These are phyloP conservation scores for Zaprionus davidi DNA, from an alignment of 1,140 invertebrate species.

Conservation along the genomic window DNA sequence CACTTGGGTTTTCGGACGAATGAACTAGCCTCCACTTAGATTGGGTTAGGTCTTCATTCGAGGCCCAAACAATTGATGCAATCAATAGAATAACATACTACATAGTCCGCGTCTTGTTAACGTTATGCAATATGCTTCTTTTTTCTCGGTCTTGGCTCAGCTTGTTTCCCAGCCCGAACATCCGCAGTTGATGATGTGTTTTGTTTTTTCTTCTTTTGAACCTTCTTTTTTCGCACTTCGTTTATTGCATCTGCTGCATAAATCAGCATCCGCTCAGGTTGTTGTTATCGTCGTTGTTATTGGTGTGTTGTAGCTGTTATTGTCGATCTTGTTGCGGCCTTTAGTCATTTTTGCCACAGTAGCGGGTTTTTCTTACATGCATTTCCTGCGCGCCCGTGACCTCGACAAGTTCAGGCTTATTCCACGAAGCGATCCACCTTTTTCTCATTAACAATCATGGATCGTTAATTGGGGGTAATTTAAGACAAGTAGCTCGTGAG, in stretches of 20 bases:
- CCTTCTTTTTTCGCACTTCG: conserved; percentile 46
- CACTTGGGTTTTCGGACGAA: background rate
- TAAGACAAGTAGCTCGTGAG: conserved; percentile 24
- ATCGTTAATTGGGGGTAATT: conserved; percentile 42
- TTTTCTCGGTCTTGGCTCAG: conserved; percentile 17
- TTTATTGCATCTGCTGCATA: conserved; percentile 63
- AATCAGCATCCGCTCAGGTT: conserved; percentile 63
- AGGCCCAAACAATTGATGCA: conserved; percentile 34
- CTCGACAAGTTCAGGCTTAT: conserved; percentile 63
- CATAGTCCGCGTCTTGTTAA: conserved; percentile 29
- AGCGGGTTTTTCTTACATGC: conserved; percentile 59
- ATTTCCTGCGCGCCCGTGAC: conserved; percentile 67
- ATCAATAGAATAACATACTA: conserved; percentile 30
- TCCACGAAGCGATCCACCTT: conserved; percentile 27
- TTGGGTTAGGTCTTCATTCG: background rate
- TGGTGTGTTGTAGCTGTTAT: conserved; percentile 15
- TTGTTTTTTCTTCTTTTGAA: conserved; percentile 9
- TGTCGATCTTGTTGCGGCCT: conserved; percentile 22
- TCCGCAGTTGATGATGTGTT: conserved; percentile 38
- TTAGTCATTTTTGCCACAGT: conserved; percentile 60
- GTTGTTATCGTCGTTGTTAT: conserved; percentile 27
- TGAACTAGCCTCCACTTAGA: background rate
- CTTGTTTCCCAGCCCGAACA: conserved; percentile 49
- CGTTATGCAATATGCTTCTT: conserved; percentile 33
- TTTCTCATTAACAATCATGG: conserved; percentile 30